Base-by-base conservation (phyloP, 2,797 vertebrate species). In the Dicrostonyx torquatus region DNA sequence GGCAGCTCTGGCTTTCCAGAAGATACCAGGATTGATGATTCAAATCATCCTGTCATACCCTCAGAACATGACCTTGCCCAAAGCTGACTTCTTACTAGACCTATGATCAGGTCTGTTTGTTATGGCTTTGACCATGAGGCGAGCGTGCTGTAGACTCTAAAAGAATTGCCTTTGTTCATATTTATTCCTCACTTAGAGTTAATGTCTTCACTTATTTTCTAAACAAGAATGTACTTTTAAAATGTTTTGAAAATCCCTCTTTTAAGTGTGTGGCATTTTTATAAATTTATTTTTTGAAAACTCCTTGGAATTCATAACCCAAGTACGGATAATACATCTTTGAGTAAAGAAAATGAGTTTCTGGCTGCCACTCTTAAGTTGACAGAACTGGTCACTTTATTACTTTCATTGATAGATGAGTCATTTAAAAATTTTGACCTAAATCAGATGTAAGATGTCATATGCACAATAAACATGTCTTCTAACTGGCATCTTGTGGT, bases 321-420 rank as follows among this genome's bases (percentile, higher is more conserved):
- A 87, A 75, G 17, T 53, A 87, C 95, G 78, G 62, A 3, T 91
- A 82, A 85, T 75, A 4, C 31, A 82, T 88, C 14, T 34, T 55
- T 89, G 12, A 70, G 18, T 92, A 73, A 77, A 80, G 31, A 76
- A 48, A 76, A 24, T 34, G 48, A 76, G 50, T 96, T 94, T 93
- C 80, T 75, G 60, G 26, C 18, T 79, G 11, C 29, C 53, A 93
- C 17, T 93, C 66, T 76, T 10, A 87, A 90, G 48, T 66, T 91
- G 43, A 95, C 91, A 92, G 79, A 95, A 82, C 20, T 89, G 92
- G 15, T 73, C 70, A 75, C 83, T 88, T 96, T 80, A 45, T 82
- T 79, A 70, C 37, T 70, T 64, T 95, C 64, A 62, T 45, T 50
- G 84, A 90, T 88, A 87, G 75, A n/a, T 84, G 62, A 75, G 6